Percentiles rank a stretch among this genome's conserved stretches.
phyloP scores from a whole-genome alignment of 2,797 vertebrate species.

The Pangasius mekongensis region DNA sequence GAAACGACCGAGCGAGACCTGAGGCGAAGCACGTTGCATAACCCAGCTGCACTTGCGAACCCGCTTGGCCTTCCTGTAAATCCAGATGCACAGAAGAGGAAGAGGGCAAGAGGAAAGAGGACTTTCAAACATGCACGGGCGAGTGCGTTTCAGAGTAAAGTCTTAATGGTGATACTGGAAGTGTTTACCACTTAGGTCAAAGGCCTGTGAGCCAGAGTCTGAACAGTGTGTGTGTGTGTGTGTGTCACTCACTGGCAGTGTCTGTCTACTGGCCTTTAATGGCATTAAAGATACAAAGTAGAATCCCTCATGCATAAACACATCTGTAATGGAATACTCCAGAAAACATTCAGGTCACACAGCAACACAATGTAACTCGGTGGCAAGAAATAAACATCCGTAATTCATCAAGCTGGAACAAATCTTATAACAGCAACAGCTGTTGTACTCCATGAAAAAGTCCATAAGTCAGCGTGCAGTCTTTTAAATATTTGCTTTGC shows the following conservation, averaged over 20 bases:
- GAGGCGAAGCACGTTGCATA: slow-evolving; percentile 53
- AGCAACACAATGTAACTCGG: not conserved
- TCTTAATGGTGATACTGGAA: slow-evolving; percentile 35
- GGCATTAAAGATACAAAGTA: not conserved
- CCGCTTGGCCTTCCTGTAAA: slow-evolving; percentile 65
- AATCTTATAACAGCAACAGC: not conserved
- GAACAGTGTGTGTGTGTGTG: not conserved
- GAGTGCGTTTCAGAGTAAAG: slow-evolving; percentile 44
- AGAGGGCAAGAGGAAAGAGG: slow-evolving; percentile 52
- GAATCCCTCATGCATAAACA: not conserved
- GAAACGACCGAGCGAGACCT: slow-evolving; percentile 2
- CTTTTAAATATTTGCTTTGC: slow-evolving; percentile 33
- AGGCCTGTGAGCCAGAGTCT: not conserved
- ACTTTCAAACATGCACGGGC: not conserved
- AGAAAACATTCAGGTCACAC: not conserved
- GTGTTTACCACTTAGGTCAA: slow-evolving; percentile 48
- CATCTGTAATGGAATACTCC: not conserved
- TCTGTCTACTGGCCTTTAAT: not conserved
- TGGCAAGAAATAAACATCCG: slow-evolving; percentile 4
- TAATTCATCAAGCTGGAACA: slow-evolving; percentile 3
- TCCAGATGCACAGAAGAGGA: slow-evolving; percentile 57
- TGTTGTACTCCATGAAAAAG: not conserved
- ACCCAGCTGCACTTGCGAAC: slow-evolving; percentile 74
- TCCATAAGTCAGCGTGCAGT: not conserved
- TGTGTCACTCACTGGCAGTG: not conserved